A percentile compares a stretch with the other conserved stretches of the same genome.
phyloP scores from a whole-genome alignment of 2,113 vertebrate species.

The Tetraodon nigroviridis region DNA sequence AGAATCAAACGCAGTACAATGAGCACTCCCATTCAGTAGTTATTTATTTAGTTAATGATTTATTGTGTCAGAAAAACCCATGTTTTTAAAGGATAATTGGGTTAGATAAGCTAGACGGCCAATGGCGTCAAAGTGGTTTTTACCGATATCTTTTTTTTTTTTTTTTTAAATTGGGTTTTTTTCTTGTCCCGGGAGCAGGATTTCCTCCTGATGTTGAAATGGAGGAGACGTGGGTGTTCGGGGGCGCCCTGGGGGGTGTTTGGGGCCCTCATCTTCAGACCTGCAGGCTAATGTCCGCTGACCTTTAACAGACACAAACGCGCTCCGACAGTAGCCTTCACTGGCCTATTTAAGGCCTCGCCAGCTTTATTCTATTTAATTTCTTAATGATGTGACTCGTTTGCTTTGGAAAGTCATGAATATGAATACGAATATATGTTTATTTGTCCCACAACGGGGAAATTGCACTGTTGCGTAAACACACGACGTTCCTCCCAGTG shows the following conservation, averaged over 20 bases:
- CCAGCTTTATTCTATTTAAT: neutral
- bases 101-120: no score
- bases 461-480: no score
- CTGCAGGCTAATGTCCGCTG: conserved; percentile 67
- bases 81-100: no score
- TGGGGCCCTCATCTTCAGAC: conserved; percentile 39
- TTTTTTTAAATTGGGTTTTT: neutral
- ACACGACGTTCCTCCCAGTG: no score
- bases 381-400: neutral
- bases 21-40: no score
- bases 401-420: neutral
- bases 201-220: conserved; percentile 23
- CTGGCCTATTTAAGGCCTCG: conserved; percentile 25
- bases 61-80: neutral
- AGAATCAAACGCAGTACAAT: neutral
- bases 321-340: conserved; percentile 52
- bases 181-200: conserved; percentile 28
- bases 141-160: no score
- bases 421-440: no score
- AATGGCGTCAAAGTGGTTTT: no score
- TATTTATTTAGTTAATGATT: no score
- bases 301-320: conserved; percentile 72
- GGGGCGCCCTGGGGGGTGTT: conserved; percentile 6
- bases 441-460: no score
- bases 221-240: conserved; percentile 38